A percentile compares a stretch with the other conserved stretches of the same genome.
Evolutionary conservation across 1,140 invertebrate genomes (phyloP).

Genomic region (Bombyx mandarina): DNA sequence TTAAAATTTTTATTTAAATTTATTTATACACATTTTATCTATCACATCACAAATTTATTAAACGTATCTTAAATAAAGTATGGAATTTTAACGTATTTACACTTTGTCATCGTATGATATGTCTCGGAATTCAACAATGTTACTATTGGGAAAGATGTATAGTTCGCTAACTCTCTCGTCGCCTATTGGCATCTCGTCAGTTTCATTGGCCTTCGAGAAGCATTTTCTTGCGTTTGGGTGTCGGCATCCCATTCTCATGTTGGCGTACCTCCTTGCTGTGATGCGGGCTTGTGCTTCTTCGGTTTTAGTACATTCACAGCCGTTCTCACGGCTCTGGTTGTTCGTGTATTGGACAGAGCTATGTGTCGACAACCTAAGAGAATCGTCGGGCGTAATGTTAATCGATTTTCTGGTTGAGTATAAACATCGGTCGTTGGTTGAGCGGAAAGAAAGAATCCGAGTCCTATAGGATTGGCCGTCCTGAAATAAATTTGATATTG

Average conservation of each 20-base stretch:
- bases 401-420: slow-evolving; percentile 49
- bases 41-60: slow-evolving; percentile 10
- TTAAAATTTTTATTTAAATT: slow-evolving; percentile 5
- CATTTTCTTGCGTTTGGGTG: slow-evolving; percentile 19
- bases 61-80: slow-evolving; percentile 7
- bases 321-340: slow-evolving; percentile 36
- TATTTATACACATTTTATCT: slow-evolving; percentile 1
- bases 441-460: slow-evolving; percentile 51
- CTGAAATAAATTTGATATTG: slow-evolving; percentile 25
- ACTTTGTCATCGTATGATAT: slow-evolving; percentile 58
- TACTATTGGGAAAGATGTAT: slow-evolving; percentile 63
- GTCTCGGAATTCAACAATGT: slow-evolving; percentile 59
- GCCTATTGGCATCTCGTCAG: slow-evolving; percentile 33
- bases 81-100: slow-evolving; percentile 29
- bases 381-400: slow-evolving; percentile 32
- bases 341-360: slow-evolving; percentile 39
- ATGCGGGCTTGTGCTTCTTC: slow-evolving; percentile 25
- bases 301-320: slow-evolving; percentile 23
- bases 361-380: slow-evolving; percentile 25
- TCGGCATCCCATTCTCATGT: slow-evolving; percentile 15
- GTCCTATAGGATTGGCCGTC: slow-evolving; percentile 58
- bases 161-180: slow-evolving; percentile 57
- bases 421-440: slow-evolving; percentile 46
- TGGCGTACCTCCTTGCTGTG: slow-evolving; percentile 24
- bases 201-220: slow-evolving; percentile 21